Evolutionary conservation across 2,113 vertebrate species (phyloP).

Genomic region (Thymallus thymallus): DNA sequence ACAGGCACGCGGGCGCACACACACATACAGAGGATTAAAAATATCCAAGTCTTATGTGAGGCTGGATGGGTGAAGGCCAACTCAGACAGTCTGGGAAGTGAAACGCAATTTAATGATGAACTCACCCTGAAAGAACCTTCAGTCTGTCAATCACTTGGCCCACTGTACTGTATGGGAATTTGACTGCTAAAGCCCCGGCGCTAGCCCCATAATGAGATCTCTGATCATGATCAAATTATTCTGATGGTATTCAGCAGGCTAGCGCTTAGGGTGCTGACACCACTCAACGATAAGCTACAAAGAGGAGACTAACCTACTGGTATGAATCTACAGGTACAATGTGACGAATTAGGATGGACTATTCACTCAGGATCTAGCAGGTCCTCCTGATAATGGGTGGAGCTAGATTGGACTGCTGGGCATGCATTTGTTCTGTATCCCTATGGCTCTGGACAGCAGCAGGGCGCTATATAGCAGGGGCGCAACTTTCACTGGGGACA

Average conservation of each 20-base stretch:
- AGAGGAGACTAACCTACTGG: slow-evolving; percentile 34
- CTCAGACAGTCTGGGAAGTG: slow-evolving; percentile 13
- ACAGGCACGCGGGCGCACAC: too few relatives aligned
- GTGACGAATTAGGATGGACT: background rate
- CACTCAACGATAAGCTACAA: slow-evolving; percentile 43
- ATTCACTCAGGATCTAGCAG: background rate
- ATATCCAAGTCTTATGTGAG: slow-evolving; percentile 28
- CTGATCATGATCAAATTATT: slow-evolving; percentile 68
- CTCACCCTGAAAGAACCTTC: slow-evolving; percentile 40
- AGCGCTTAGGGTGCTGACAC: slow-evolving; percentile 42
- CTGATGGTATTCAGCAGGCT: slow-evolving; percentile 59
- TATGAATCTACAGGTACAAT: slow-evolving; percentile 8
- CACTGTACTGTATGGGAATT: background rate
- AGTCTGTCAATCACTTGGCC: slow-evolving; percentile 42
- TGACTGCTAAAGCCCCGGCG: slow-evolving; percentile 23
- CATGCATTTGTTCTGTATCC: too few relatives aligned
- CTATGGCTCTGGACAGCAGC: too few relatives aligned
- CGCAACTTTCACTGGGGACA: too few relatives aligned
- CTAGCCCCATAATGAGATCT: slow-evolving; percentile 65
- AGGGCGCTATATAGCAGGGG: too few relatives aligned
- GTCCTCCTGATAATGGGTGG: background rate
- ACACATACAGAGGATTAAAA: too few relatives aligned
- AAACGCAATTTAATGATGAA: slow-evolving; percentile 52
- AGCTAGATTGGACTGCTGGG: too few relatives aligned
- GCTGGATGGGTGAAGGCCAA: slow-evolving; percentile 2